Percentiles rank a stretch among this genome's conserved stretches.
Evolutionary conservation across 2,797 vertebrate genomes (phyloP).

Genomic region (Darevskia nairensis): DNA sequence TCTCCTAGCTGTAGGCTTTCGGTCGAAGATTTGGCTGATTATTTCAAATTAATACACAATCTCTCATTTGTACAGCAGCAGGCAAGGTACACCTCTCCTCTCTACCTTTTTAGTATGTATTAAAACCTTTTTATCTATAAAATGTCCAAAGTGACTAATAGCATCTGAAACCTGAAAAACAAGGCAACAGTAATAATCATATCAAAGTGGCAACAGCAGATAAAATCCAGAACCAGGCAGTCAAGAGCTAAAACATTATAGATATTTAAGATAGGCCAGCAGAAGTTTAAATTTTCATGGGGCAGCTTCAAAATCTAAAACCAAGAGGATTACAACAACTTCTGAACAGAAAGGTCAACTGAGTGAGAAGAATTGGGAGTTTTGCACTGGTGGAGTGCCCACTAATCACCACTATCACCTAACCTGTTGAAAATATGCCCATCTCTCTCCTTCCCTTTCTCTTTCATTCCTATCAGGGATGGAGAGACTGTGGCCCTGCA

Average conservation of each 20-base stretch:
- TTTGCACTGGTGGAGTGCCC: too few species aligned
- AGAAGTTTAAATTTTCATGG: neutral
- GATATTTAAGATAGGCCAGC: neutral
- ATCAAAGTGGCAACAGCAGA: neutral
- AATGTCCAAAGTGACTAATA: neutral
- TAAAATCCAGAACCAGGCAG: neutral
- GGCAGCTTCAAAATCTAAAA: too few species aligned
- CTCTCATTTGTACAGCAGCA: neutral
- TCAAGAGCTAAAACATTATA: neutral
- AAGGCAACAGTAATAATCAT: neutral
- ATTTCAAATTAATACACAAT: neutral
- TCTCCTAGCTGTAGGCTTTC: neutral
- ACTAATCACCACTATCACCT: too few species aligned
- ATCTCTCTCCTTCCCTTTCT: neutral
- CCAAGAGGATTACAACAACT: too few species aligned
- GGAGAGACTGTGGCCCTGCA: too few species aligned
- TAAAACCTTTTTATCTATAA: neutral
- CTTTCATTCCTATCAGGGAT: neutral
- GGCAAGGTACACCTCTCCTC: neutral
- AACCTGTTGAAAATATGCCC: neutral
- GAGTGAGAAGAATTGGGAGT: too few species aligned
- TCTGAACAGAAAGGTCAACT: too few species aligned
- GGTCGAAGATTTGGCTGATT: neutral
- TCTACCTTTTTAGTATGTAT: neutral
- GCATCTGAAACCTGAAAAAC: neutral